Evolutionary conservation across 2,797 vertebrate species (phyloP).

Genomic region (Alfaro cultratus): DNA sequence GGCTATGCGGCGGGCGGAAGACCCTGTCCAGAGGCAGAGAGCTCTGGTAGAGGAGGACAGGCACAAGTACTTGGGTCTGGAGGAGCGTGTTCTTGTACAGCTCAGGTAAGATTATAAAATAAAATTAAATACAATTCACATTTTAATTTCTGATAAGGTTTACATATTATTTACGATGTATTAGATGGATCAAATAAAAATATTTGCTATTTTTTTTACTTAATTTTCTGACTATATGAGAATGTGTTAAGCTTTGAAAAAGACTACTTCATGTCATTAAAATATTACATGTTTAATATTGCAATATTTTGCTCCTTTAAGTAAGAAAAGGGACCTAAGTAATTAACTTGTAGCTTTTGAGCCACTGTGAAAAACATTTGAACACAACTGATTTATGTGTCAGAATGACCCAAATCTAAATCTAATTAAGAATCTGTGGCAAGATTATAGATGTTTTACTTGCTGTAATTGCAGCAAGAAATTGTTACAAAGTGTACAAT

Average conservation of each 20-base stretch:
- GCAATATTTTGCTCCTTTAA: not conserved
- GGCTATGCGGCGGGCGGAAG: conserved; percentile 87
- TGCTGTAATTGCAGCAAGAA: not conserved
- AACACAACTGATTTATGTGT: not conserved
- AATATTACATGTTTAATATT: not conserved
- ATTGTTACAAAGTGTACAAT: not conserved
- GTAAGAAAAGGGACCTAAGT: not conserved
- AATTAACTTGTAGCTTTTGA: not conserved
- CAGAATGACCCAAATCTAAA: not conserved
- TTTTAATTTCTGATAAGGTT: not conserved
- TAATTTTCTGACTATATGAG: not conserved
- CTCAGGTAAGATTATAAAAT: conserved; percentile 79
- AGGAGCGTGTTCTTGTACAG: conserved; percentile 89
- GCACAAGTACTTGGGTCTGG: conserved; percentile 91
- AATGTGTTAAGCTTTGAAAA: not conserved
- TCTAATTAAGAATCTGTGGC: not conserved
- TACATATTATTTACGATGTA: not conserved
- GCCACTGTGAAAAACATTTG: not conserved
- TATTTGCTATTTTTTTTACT: not conserved
- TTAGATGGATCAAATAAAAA: not conserved
- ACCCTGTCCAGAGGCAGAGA: conserved; percentile 92
- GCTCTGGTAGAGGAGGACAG: conserved; percentile 92
- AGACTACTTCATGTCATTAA: not conserved
- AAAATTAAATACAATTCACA: not conserved
- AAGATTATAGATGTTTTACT: not conserved